Evolutionary conservation across 2,888 invertebrate genomes (phyloP), one percentile per base, ranked within the genome.

Genomic region (Marronus borbonicus): DNA sequence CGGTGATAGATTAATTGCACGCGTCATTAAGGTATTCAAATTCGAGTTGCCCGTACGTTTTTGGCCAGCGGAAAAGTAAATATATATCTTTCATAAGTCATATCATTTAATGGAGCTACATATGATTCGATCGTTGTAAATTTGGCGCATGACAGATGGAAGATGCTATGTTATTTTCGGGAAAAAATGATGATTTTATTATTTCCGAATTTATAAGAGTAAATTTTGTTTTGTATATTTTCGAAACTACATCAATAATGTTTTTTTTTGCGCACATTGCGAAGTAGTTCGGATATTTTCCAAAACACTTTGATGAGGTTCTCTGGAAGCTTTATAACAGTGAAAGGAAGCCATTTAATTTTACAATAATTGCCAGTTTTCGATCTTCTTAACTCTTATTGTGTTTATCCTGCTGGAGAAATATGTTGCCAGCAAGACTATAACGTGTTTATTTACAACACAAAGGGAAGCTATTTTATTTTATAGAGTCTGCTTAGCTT

Each of bases 361-460:
- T 55, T 55, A 55, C 20, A 55, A 55, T 55, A 55, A 55, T 55
- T 20, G 7, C 17, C 17, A 55, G 20, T n/a, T n/a, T 20, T 55
- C 55, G 55, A 55, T 55, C 55, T n/a, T n/a, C 55, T 55, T 55
- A 17, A 55, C 55, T 55, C 17, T 55, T 55, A 55, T 55, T 17
- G 20, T 55, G 20, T 55, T 55, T 55, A 55, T n/a, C 8, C 7
- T 55, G n/a, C 14, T 8, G 3, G 12, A 17, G 20, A 55, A 55
- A 55, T 55, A 55, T 55, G n/a, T 7, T 20, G 8, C 55, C 7
- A 20, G n/a, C 55, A 20, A 55, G 55, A n/a, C 20, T n/a, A 7
- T 55, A 20, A 55, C 8, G 17, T 55, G 20, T 55, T 55, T 20
- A 20, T 55, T 17, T 17, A 55, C 17, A 20, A n/a, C 17, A 17